A percentile compares a stretch with the other conserved stretches of the same genome.
Evolutionary conservation across 2,888 invertebrate species (phyloP).

Genomic region (Lasioglossum zephyrum): DNA sequence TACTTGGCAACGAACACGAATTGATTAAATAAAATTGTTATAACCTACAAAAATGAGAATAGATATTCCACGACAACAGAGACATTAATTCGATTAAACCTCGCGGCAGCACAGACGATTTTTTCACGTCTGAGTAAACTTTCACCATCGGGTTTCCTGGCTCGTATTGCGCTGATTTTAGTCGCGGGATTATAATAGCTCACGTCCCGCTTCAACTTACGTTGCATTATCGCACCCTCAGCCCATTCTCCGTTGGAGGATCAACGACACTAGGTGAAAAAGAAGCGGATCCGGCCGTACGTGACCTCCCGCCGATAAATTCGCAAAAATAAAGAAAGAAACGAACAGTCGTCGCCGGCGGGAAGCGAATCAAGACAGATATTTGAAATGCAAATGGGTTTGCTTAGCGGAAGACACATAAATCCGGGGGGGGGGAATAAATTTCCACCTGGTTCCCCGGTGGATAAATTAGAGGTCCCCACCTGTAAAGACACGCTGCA

Average conservation of each 20-base stretch:
- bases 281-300: slow-evolving; percentile 15
- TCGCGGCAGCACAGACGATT: background rate
- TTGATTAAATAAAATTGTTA: too few species aligned
- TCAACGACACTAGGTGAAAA: background rate
- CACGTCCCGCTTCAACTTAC: background rate
- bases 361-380: slow-evolving; percentile 52
- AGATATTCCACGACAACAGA: background rate
- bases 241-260: slow-evolving; percentile 9
- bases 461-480: slow-evolving; percentile 43
- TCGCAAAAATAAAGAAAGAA: slow-evolving; percentile 16
- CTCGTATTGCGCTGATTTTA: slow-evolving; percentile 1
- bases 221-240: slow-evolving; percentile 14
- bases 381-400: slow-evolving; percentile 64
- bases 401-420: slow-evolving; percentile 56
- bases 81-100: background rate
- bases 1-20: too few species aligned
- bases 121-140: background rate
- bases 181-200: slow-evolving; percentile 2
- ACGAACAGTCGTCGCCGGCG: background rate
- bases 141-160: background rate
- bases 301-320: slow-evolving; percentile 55
- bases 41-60: too few species aligned
- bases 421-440: slow-evolving; percentile 47
- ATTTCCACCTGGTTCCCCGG: slow-evolving; percentile 22
- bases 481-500: background rate